These are phyloP conservation scores for Magallana ariakensis DNA, from an alignment of 1,140 invertebrate genomes.

Conservation along the genomic window DNA sequence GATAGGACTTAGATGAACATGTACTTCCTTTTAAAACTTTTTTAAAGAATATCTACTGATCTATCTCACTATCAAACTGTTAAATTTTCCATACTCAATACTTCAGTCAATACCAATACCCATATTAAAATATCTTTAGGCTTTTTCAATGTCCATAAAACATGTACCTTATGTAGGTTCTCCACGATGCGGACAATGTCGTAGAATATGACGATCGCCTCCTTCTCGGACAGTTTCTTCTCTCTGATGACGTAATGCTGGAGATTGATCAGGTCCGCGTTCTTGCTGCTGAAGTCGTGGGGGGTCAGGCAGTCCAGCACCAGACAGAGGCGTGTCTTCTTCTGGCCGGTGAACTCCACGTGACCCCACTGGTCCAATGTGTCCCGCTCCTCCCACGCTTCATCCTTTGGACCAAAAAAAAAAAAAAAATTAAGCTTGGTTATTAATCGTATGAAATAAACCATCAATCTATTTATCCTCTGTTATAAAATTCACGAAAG, in stretches of 20 bases:
- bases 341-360: slow-evolving; percentile 83
- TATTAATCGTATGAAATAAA: background rate
- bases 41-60: too few relatives aligned
- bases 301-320: slow-evolving; percentile 88
- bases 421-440: too few relatives aligned
- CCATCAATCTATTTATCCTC: background rate
- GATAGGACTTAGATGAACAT: too few relatives aligned
- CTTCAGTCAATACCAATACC: too few relatives aligned
- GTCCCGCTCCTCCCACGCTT: slow-evolving; percentile 85
- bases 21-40: too few relatives aligned
- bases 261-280: slow-evolving; percentile 86
- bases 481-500: too few relatives aligned
- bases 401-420: slow-evolving; percentile 82
- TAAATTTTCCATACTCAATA: too few relatives aligned
- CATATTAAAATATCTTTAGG: too few relatives aligned
- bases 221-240: slow-evolving; percentile 88
- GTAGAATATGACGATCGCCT: slow-evolving; percentile 88
- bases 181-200: slow-evolving; percentile 88
- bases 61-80: too few relatives aligned
- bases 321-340: slow-evolving; percentile 85
- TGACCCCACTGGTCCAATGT: slow-evolving; percentile 78
- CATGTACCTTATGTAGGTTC: slow-evolving; percentile 86
- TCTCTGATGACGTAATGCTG: slow-evolving; percentile 91
- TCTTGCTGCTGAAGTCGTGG: slow-evolving; percentile 87
- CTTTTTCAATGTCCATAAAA: too few relatives aligned